Conservation (phyloP, 2,888 invertebrate genomes). For the Chouioia cunea region DNA sequence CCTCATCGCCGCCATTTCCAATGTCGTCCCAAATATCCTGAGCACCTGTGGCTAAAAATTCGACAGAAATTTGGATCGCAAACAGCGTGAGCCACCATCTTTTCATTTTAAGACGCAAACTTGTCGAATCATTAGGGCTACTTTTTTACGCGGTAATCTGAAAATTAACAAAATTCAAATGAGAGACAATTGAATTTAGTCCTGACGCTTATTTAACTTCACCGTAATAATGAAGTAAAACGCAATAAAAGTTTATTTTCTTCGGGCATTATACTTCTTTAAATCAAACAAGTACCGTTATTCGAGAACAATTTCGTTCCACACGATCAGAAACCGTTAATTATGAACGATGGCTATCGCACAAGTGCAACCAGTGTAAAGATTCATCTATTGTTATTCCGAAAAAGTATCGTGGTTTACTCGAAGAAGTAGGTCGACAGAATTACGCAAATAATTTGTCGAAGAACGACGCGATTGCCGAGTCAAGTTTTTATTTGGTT, state of each 20-base stretch:
- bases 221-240: too few relatives aligned
- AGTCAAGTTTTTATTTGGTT: constrained; percentile 19
- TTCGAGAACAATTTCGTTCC: background rate
- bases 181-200: background rate
- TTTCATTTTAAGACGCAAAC: constrained; percentile 32
- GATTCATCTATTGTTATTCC: background rate
- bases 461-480: constrained; percentile 19
- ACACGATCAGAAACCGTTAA: constrained; percentile 10
- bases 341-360: constrained; percentile 19
- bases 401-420: constrained; percentile 20
- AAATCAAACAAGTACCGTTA: background rate
- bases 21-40: constrained; percentile 39
- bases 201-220: too few relatives aligned
- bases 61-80: background rate
- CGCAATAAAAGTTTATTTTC: too few relatives aligned
- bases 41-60: constrained; percentile 8
- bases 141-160: background rate
- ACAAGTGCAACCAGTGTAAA: constrained; percentile 4
- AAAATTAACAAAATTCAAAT: background rate
- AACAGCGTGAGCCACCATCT: constrained; percentile 30
- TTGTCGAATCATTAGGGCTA: constrained; percentile 24
- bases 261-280: too few relatives aligned
- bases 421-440: constrained; percentile 34
- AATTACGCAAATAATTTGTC: constrained; percentile 14
- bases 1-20: constrained; percentile 35